These are phyloP conservation scores for Erebia epiphron DNA, from an alignment of 2,888 invertebrate genomes.

Conservation along the genomic window DNA sequence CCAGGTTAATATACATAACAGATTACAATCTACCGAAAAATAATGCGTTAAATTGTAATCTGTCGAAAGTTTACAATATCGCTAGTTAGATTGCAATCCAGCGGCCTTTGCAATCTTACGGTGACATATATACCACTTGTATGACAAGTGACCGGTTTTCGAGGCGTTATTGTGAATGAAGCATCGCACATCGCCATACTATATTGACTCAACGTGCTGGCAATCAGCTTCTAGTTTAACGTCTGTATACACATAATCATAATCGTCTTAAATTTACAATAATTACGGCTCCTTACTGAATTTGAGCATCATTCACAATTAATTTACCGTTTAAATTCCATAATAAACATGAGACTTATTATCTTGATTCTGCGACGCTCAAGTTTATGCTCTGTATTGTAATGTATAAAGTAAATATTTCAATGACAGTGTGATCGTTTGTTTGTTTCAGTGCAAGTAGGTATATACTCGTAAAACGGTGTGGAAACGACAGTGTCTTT, in stretches of 20 bases:
- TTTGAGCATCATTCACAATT: constrained; percentile 30
- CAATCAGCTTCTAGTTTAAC: constrained; percentile 36
- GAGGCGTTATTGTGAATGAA: not conserved
- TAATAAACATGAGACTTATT: constrained; percentile 26
- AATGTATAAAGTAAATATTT: constrained; percentile 7
- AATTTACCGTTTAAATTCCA: constrained; percentile 29
- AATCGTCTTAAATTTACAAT: constrained; percentile 31
- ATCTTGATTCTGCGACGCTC: not conserved
- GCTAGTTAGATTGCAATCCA: too few species aligned
- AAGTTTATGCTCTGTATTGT: constrained; percentile 25
- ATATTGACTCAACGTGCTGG: constrained; percentile 38
- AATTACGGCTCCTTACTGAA: constrained; percentile 26
- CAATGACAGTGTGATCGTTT: not conserved
- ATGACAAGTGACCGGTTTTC: not conserved
- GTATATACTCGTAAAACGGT: constrained; percentile 22
- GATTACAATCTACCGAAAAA: too few species aligned
- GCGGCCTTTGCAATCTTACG: too few species aligned
- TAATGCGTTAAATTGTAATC: too few species aligned
- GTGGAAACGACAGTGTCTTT: constrained; percentile 23
- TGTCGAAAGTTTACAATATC: too few species aligned
- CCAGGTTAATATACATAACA: too few species aligned
- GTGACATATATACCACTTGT: not conserved
- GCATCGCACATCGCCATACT: constrained; percentile 19
- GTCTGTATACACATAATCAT: constrained; percentile 36
- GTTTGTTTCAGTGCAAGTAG: constrained; percentile 11